Conservation (phyloP, 2,113 vertebrate genomes). For the Pungitius pungitius region DNA sequence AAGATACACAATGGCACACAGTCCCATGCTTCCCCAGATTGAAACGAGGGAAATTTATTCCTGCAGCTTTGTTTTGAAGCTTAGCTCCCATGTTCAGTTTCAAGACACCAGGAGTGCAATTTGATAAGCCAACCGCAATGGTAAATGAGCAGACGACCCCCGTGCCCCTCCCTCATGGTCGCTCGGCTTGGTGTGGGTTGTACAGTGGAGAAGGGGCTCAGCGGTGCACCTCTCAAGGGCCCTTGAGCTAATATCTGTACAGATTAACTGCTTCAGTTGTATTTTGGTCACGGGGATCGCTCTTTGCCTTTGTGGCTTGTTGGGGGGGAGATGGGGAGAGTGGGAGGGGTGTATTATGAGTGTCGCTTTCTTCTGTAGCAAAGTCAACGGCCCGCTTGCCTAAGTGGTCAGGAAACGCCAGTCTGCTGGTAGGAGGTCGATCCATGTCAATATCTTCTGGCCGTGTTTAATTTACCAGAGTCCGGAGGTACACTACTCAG, state of each 20-base stretch:
- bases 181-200: conserved; percentile 52
- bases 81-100: conserved; percentile 57
- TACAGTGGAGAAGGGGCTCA: conserved; percentile 68
- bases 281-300: conserved; percentile 80
- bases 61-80: conserved; percentile 59
- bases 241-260: conserved; percentile 81
- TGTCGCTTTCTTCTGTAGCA: conserved; percentile 22
- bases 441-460: conserved; percentile 72
- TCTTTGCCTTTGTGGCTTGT: conserved; percentile 70
- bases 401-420: conserved; percentile 54
- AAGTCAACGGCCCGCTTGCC: conserved; percentile 19
- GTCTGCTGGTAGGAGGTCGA: conserved; percentile 58
- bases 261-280: conserved; percentile 84
- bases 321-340: conserved; percentile 42
- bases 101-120: conserved; percentile 63
- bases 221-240: conserved; percentile 72
- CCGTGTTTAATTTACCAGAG: conserved; percentile 75
- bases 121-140: conserved; percentile 63
- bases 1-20: conserved; percentile 29
- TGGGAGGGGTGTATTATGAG: conserved; percentile 34
- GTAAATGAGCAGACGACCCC: conserved; percentile 74
- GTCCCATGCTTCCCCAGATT: conserved; percentile 22
- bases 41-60: conserved; percentile 65
- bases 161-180: conserved; percentile 63
- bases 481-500: conserved; percentile 70